Evolutionary conservation across 2,113 vertebrate genomes (phyloP).

Genomic region (Calidris pugnax): DNA sequence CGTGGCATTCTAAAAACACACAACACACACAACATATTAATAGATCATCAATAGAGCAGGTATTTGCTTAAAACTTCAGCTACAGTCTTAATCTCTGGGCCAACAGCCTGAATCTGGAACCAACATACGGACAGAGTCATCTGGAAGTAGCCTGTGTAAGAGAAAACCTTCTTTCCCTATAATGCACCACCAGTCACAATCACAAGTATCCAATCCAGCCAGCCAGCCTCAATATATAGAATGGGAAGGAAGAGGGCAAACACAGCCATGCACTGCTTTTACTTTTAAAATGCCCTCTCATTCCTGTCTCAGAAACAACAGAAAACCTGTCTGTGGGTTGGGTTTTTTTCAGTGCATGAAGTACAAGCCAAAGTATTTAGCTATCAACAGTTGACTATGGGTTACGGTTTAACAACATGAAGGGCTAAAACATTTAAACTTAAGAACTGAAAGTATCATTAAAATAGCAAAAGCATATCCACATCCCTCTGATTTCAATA

Average conservation of each 20-base stretch:
- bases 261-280: not conserved
- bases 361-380: not conserved
- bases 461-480: not conserved
- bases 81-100: not conserved
- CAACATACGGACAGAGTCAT: rapidly evolving
- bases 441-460: not conserved
- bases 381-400: not conserved
- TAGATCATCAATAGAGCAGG: not conserved
- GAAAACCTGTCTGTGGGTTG: not conserved
- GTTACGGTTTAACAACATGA: not conserved
- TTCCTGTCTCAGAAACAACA: not conserved
- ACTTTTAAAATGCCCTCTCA: not conserved
- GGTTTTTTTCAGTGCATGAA: not conserved
- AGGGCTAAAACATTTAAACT: not conserved
- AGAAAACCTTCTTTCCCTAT: not conserved
- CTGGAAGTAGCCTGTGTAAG: not conserved
- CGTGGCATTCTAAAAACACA: not conserved
- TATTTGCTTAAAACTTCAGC: not conserved
- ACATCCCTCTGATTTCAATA: not conserved
- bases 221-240: rapidly evolving
- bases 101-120: not conserved
- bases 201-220: not conserved
- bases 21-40: not conserved
- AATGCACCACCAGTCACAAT: not conserved
- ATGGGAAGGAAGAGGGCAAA: not conserved